A percentile compares a stretch with the other conserved stretches of the same genome.
These are phyloP conservation scores for Gopherus flavomarginatus DNA, from an alignment of 2,113 vertebrate species.

Conservation along the genomic window DNA sequence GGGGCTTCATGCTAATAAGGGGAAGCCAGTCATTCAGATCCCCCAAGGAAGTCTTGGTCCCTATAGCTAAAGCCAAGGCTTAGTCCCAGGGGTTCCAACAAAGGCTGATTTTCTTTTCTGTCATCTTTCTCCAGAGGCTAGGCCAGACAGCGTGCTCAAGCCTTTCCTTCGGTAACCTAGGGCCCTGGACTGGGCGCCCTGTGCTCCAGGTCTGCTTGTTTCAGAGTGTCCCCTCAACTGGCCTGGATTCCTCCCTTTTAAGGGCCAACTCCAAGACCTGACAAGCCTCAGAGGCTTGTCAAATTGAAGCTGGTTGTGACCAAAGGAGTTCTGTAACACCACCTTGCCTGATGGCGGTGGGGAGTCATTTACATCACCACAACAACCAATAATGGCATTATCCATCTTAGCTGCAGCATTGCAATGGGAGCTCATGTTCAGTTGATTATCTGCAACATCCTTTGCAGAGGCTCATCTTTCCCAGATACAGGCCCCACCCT, in stretches of 20 bases:
- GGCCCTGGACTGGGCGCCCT: neutral
- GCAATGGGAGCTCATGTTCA: neutral
- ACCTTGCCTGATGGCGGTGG: neutral
- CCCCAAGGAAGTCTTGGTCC: neutral
- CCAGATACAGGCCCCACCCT: neutral
- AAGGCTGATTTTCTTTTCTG: neutral
- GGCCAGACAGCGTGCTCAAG: neutral
- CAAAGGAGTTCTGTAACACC: neutral
- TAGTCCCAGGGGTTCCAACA: neutral
- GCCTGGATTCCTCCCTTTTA: neutral
- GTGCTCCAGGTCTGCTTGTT: neutral
- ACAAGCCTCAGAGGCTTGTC: neutral
- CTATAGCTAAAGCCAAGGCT: neutral
- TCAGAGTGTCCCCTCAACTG: neutral
- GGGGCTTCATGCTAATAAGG: neutral
- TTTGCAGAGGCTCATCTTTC: neutral
- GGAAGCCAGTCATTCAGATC: neutral
- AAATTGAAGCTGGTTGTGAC: neutral
- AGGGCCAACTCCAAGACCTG: neutral
- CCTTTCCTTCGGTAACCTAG: neutral
- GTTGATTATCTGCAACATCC: neutral
- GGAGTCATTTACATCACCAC: neutral
- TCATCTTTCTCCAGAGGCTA: neutral
- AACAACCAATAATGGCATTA: neutral
- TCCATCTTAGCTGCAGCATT: neutral